Conservation (phyloP, 2,888 invertebrate genomes). For the Xiphydria camelus region DNA sequence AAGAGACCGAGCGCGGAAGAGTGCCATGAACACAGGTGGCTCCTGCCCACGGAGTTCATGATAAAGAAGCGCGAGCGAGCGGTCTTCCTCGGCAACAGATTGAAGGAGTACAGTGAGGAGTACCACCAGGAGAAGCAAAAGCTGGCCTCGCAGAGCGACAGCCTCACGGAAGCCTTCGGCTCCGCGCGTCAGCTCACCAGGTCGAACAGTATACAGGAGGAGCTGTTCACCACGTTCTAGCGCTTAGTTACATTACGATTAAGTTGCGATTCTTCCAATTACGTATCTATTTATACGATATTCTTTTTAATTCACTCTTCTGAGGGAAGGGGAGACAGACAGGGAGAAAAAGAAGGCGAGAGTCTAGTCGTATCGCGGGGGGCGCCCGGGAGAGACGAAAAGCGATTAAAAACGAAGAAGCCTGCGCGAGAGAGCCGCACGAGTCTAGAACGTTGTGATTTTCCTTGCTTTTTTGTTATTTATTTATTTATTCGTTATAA, state of each 20-base stretch:
- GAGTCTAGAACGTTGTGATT: background rate
- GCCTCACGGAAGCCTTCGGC: conserved; percentile 63
- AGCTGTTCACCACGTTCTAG: conserved; percentile 66
- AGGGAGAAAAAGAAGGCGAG: too few relatives aligned
- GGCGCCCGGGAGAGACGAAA: too few relatives aligned
- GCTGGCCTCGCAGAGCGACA: conserved; percentile 65
- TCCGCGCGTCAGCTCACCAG: conserved; percentile 67
- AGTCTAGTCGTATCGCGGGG: too few relatives aligned
- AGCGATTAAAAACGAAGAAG: too few relatives aligned
- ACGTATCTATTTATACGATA: conserved; percentile 35
- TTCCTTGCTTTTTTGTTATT: conserved; percentile 2
- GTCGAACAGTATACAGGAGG: conserved; percentile 85
- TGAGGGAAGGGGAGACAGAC: too few relatives aligned
- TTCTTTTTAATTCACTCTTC: conserved; percentile 29
- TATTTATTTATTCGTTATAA: conserved; percentile 9
- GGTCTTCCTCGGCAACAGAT: conserved; percentile 79
- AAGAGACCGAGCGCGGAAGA: conserved; percentile 94
- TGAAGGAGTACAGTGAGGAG: conserved; percentile 80
- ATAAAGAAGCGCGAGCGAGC: conserved; percentile 88
- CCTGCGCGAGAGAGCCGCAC: too few relatives aligned
- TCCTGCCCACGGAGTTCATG: conserved; percentile 90
- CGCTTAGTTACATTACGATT: conserved; percentile 36
- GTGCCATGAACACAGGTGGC: conserved; percentile 95
- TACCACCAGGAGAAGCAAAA: conserved; percentile 74
- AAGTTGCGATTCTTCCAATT: conserved; percentile 44